phyloP scores from a whole-genome alignment of 92 coral and sea anemone genomes.

The Epizoanthus ramosus region DNA sequence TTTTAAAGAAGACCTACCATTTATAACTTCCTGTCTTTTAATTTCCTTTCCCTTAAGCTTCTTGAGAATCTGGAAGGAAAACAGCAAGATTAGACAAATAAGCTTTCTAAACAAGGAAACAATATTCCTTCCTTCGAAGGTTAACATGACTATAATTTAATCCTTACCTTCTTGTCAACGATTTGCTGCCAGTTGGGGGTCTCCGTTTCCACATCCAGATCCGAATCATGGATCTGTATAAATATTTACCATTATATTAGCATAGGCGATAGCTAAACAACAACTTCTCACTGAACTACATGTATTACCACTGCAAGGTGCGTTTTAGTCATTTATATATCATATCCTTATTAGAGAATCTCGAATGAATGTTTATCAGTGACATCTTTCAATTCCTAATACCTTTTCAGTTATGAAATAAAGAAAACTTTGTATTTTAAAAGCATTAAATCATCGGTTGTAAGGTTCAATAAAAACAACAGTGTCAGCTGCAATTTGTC shows the following conservation, averaged over 20 bases:
- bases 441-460: too few relatives aligned
- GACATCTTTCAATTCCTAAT: too few relatives aligned
- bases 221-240: slow-evolving; percentile 75
- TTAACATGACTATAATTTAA: background rate
- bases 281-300: too few relatives aligned
- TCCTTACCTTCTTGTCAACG: slow-evolving; percentile 80
- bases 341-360: too few relatives aligned
- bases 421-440: too few relatives aligned
- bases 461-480: too few relatives aligned
- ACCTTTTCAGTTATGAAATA: too few relatives aligned
- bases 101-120: background rate
- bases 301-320: too few relatives aligned
- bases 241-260: background rate
- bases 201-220: slow-evolving; percentile 85
- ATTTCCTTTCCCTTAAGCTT: slow-evolving; percentile 87
- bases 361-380: too few relatives aligned
- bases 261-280: background rate
- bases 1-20: slow-evolving; percentile 59
- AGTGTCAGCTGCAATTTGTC: too few relatives aligned
- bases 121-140: background rate
- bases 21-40: slow-evolving; percentile 92
- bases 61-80: slow-evolving; percentile 64
- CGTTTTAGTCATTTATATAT: too few relatives aligned
- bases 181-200: slow-evolving; percentile 86
- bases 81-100: background rate